A percentile compares a stretch with the other conserved stretches of the same genome.
phyloP scores from a whole-genome alignment of 2,113 vertebrate genomes.

The Chlorodrepanis virens region DNA sequence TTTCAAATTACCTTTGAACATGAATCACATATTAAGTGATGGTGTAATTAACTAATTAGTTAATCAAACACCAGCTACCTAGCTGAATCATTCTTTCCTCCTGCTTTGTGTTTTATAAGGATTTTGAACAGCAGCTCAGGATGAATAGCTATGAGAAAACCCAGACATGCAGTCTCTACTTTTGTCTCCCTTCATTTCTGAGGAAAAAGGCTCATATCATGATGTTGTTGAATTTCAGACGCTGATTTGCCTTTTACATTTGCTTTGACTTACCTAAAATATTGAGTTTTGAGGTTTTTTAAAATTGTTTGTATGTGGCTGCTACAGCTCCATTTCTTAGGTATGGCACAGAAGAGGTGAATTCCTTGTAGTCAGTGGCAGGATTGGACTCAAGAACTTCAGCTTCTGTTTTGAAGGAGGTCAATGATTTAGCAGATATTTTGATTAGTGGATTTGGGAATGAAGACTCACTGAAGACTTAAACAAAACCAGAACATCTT shows the following conservation, averaged over 20 bases:
- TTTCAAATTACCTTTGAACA: slow-evolving; percentile 19
- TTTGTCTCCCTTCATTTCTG: not conserved
- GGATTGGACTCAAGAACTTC: not conserved
- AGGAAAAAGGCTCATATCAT: not conserved
- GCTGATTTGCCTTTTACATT: not conserved
- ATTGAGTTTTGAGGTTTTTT: not conserved
- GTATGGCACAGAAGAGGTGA: not conserved
- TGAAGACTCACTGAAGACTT: not conserved
- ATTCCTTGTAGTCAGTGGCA: not conserved
- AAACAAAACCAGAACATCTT: not conserved
- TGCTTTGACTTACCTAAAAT: not conserved
- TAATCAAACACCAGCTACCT: not conserved
- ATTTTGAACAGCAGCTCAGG: not conserved
- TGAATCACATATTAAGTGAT: not conserved
- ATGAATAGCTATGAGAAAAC: not conserved
- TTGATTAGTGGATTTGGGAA: not conserved
- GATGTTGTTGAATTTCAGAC: not conserved
- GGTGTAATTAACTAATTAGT: not conserved
- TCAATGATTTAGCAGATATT: not conserved
- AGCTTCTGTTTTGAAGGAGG: not conserved
- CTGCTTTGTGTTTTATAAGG: not conserved
- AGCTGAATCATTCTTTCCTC: slow-evolving; percentile 4
- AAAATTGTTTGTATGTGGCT: not conserved
- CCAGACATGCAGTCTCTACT: not conserved
- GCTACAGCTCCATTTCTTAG: not conserved